Evolutionary conservation across 2,113 vertebrate species (phyloP).

Genomic region (Albula glossodonta): DNA sequence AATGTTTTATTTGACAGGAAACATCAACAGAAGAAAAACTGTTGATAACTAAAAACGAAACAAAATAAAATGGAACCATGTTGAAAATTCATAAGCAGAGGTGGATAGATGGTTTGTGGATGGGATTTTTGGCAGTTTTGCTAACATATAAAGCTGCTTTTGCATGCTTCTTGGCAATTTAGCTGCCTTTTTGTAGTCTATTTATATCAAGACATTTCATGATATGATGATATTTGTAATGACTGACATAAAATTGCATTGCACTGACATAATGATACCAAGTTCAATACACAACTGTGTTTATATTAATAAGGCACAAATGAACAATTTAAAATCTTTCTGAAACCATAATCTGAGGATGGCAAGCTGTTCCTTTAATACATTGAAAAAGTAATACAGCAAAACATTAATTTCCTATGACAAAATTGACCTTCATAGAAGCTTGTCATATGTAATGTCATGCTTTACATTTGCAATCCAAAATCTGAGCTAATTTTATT

Average conservation of each 20-base stretch:
- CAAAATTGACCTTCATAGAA: background rate
- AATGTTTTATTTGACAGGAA: background rate
- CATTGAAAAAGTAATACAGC: background rate
- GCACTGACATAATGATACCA: background rate
- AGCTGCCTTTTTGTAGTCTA: background rate
- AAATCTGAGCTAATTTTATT: background rate
- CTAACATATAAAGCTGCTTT: background rate
- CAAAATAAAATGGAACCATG: background rate
- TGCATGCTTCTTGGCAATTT: background rate
- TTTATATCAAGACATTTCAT: background rate
- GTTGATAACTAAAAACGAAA: background rate
- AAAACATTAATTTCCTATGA: background rate
- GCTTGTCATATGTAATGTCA: background rate
- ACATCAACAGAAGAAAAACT: background rate
- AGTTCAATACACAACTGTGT: too few relatives aligned
- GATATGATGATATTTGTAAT: background rate
- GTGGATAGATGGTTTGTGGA: background rate
- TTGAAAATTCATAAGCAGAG: background rate
- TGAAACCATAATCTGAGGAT: background rate
- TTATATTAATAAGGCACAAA: background rate
- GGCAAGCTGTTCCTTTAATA: background rate
- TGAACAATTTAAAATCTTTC: background rate
- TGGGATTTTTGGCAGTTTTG: background rate
- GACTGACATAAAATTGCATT: background rate
- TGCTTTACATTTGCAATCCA: background rate